Conservation (phyloP, 2,888 invertebrate species). For the Spialia ferax region DNA sequence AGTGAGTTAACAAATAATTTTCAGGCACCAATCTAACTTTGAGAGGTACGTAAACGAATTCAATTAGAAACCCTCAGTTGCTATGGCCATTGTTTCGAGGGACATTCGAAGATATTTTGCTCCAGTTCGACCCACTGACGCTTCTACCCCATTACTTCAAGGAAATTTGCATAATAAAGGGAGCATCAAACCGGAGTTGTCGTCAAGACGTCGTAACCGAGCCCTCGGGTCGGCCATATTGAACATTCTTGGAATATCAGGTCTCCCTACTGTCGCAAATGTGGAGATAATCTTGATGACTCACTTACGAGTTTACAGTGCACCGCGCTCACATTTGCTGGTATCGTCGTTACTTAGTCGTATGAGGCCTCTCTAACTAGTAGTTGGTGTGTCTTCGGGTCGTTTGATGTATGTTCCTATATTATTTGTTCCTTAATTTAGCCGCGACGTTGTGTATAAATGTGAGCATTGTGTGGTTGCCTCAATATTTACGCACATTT, state of each 20-base stretch:
- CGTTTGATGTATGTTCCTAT: background rate
- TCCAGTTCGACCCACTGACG: constrained; percentile 20
- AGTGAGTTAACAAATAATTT: background rate
- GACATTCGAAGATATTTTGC: constrained; percentile 34
- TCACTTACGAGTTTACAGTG: background rate
- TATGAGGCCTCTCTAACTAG: constrained; percentile 2
- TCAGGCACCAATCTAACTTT: background rate
- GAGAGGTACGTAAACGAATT: constrained; percentile 12
- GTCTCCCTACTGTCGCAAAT: constrained; percentile 7
- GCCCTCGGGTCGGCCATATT: constrained; percentile 27
- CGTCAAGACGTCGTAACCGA: constrained; percentile 2
- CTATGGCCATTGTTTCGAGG: constrained; percentile 25
- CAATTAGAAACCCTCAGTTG: constrained; percentile 25
- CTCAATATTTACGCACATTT: background rate
- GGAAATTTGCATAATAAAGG: constrained; percentile 38
- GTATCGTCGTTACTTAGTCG: background rate
- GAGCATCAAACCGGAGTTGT: constrained; percentile 30
- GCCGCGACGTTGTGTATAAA: background rate
- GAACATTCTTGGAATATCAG: constrained; percentile 19
- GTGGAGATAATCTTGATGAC: constrained; percentile 18
- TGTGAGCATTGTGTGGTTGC: background rate
- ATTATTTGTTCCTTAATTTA: background rate
- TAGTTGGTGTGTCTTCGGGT: background rate
- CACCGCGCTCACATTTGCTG: background rate
- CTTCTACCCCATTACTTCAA: constrained; percentile 27